These are phyloP conservation scores for Meandrusa payeni DNA, from an alignment of 2,888 invertebrate species.

Conservation along the genomic window DNA sequence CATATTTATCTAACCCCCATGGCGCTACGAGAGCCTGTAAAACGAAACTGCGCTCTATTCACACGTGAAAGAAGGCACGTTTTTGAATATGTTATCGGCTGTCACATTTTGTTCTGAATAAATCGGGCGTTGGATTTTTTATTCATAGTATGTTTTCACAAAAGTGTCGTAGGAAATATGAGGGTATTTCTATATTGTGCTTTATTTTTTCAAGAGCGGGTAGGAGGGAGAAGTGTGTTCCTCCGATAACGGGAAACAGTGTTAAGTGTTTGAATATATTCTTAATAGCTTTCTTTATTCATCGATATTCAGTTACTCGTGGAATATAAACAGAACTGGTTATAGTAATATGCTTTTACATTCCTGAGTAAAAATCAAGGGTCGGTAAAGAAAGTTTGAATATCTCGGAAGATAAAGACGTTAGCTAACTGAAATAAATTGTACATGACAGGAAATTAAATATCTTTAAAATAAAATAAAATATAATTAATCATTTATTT, in stretches of 20 bases:
- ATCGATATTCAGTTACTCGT: no score
- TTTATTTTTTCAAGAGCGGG: conserved; percentile 5
- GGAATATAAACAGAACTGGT: no score
- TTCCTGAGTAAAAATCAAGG: no score
- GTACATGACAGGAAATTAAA: no score
- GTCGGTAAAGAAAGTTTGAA: no score
- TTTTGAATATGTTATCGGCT: conserved; percentile 14
- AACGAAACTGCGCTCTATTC: conserved; percentile 9
- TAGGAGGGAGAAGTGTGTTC: conserved; percentile 4
- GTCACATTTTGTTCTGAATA: conserved; percentile 24
- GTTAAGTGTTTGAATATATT: neutral
- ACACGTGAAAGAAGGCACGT: conserved; percentile 5
- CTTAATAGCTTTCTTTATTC: no score
- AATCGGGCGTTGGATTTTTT: conserved; percentile 17
- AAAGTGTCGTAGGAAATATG: conserved; percentile 18
- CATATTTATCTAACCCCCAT: conserved; percentile 1
- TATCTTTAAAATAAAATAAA: no score
- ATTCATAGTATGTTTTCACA: conserved; percentile 21
- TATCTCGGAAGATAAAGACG: no score
- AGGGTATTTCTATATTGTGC: conserved; percentile 9
- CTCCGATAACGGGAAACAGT: neutral
- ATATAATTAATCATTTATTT: no score
- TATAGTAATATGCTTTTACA: no score
- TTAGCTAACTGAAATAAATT: no score
- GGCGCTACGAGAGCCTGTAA: neutral